Percentiles rank a stretch among this genome's conserved stretches.
phyloP scores from a whole-genome alignment of 2,113 vertebrate species.

The Aegypius monachus region DNA sequence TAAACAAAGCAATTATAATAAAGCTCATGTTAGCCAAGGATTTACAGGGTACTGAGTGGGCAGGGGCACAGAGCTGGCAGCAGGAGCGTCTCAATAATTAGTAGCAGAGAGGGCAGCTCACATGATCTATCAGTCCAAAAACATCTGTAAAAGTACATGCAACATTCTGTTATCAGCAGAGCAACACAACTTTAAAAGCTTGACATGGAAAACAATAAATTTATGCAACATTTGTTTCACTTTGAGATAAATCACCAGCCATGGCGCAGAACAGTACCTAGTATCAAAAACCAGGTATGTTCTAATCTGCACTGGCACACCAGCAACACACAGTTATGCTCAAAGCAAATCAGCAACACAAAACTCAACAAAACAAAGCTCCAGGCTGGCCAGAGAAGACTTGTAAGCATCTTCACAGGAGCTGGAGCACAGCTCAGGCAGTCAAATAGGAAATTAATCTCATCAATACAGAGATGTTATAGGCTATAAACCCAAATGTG shows the following conservation, averaged over 20 bases:
- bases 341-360: background rate
- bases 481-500: background rate
- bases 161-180: background rate
- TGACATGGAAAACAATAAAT: background rate
- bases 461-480: background rate
- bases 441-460: background rate
- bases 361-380: background rate
- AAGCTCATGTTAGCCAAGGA: background rate
- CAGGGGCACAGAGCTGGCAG: background rate
- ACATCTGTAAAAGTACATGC: background rate
- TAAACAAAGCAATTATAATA: background rate
- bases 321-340: background rate
- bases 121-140: background rate
- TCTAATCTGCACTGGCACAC: background rate
- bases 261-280: background rate
- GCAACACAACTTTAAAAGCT: background rate
- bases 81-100: background rate
- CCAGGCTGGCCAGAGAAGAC: background rate
- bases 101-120: background rate
- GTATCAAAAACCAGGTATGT: background rate
- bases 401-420: background rate
- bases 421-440: background rate
- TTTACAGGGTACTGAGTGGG: background rate
- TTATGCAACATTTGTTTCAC: background rate
- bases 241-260: background rate